Evolutionary conservation across 2,888 invertebrate species (phyloP).

Genomic region (Prosopocoilus inquinatus): DNA sequence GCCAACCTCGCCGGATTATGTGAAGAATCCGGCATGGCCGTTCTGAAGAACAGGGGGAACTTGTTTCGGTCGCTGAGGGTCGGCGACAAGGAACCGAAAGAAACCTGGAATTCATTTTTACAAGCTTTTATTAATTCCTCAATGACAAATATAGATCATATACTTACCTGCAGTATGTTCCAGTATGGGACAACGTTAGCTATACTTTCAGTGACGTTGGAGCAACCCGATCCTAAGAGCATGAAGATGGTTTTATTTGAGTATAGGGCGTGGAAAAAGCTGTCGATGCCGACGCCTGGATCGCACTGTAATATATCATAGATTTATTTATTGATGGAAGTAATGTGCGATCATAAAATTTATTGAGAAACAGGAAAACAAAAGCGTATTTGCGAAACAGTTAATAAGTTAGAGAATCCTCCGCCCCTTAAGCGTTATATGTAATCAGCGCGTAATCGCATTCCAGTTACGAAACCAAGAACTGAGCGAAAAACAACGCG

Average conservation of each 20-base stretch:
- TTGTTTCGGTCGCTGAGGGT: slow-evolving; percentile 84
- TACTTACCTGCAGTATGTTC: slow-evolving; percentile 82
- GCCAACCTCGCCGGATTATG: slow-evolving; percentile 85
- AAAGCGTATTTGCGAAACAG: no score
- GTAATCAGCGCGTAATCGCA: no score
- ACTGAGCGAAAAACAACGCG: no score
- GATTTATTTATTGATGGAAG: no score
- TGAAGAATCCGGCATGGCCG: slow-evolving; percentile 87
- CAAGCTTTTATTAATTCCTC: no score
- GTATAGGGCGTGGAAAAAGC: slow-evolving; percentile 89
- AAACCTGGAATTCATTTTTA: slow-evolving; percentile 61
- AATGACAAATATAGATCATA: neutral
- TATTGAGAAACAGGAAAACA: no score
- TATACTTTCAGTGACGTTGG: slow-evolving; percentile 87
- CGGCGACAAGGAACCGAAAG: slow-evolving; percentile 87
- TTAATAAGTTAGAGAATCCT: no score
- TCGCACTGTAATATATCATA: slow-evolving; percentile 68
- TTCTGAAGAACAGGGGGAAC: slow-evolving; percentile 86
- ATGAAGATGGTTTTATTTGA: slow-evolving; percentile 71
- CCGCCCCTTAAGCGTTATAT: no score
- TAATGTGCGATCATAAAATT: no score
- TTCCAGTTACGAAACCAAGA: no score
- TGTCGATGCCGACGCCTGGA: slow-evolving; percentile 86
- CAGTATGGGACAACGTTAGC: slow-evolving; percentile 90
- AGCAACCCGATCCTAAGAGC: slow-evolving; percentile 85